Evolutionary conservation across 2,113 vertebrate genomes (phyloP), one percentile per base, ranked within the genome.

Genomic region (Indicator maculatus): DNA sequence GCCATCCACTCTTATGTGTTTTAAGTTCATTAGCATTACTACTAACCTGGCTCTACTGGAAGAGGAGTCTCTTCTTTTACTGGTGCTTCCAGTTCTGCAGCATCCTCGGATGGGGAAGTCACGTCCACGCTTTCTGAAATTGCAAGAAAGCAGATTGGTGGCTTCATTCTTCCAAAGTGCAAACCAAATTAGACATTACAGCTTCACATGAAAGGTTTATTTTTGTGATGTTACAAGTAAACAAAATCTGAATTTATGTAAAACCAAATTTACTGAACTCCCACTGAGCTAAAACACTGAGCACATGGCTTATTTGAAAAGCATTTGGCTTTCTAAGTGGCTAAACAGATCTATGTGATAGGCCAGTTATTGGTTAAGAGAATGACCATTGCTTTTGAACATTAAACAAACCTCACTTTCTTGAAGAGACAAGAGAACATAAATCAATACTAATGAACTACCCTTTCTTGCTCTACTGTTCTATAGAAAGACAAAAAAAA

Each of bases 61-160:
- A 98, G 94, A 15, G 85, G 64, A 36, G 80, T 79, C 47, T 97
- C 98, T 70, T 98, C 98, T 94, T 98, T 98, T 59, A 97, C 97
- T 50, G 95, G 93, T 83, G 78, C 30, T 93, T 96, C 96, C 16
- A 98, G 98, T 91, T 99, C 98, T 28, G 96, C 96, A 30, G 96
- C 96, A 69, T 98, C 98, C 24, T 98, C 97, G 15, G 96, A 66
- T 19, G 98, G 95, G 6, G 98, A 97, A 23, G 97, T 97, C 10
- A 98, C 96, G 87, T 98, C 98, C 24, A 98, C 81, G 76, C 97
- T 98, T 98, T 98, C 97, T 89, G 92, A 76, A 88, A 97, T 59
- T 95, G 76, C 63, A 92, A 94, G 61, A 64, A 71, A 81, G 45
- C 36, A 96, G 93, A 89, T 9, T 50, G 21, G 38, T 79, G 92